Conservation (phyloP, 2,797 vertebrate genomes). For the Crocodylus rhombifer region DNA sequence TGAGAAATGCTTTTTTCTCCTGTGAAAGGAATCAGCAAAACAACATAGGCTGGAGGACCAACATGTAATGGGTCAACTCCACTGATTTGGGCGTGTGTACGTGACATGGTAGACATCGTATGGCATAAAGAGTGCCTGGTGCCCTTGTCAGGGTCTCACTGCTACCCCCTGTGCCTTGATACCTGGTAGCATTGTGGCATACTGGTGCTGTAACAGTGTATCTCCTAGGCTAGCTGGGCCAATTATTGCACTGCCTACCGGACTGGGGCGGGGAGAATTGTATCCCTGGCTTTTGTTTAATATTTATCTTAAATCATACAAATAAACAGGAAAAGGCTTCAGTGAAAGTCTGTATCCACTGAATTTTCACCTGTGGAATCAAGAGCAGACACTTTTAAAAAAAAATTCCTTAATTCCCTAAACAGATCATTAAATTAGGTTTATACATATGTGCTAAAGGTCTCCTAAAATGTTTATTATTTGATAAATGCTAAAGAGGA, state of each 20-base stretch:
- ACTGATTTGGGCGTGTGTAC: not conserved
- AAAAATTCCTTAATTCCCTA: conserved; percentile 14
- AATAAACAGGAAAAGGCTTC: conserved; percentile 3
- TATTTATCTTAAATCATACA: not conserved
- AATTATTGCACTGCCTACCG: not conserved
- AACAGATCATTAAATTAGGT: not conserved
- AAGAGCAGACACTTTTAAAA: not conserved
- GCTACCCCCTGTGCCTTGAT: not conserved
- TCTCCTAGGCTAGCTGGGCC: not conserved
- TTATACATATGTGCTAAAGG: conserved; percentile 3
- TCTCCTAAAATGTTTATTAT: not conserved
- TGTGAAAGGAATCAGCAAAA: not conserved
- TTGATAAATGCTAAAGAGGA: not conserved
- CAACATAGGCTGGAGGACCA: not conserved
- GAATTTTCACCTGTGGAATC: not conserved
- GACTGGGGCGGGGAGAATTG: not conserved
- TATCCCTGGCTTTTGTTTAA: not conserved
- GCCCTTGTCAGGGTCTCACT: rapidly evolving
- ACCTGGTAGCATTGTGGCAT: rapidly evolving
- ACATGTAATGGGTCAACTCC: not conserved
- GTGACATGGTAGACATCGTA: not conserved
- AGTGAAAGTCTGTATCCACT: not conserved
- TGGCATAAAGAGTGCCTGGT: not conserved
- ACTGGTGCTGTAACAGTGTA: too few species aligned
- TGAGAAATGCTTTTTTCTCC: not conserved